Base-by-base conservation (phyloP, 2,797 vertebrate species). In the Loris lydekkerianus region DNA sequence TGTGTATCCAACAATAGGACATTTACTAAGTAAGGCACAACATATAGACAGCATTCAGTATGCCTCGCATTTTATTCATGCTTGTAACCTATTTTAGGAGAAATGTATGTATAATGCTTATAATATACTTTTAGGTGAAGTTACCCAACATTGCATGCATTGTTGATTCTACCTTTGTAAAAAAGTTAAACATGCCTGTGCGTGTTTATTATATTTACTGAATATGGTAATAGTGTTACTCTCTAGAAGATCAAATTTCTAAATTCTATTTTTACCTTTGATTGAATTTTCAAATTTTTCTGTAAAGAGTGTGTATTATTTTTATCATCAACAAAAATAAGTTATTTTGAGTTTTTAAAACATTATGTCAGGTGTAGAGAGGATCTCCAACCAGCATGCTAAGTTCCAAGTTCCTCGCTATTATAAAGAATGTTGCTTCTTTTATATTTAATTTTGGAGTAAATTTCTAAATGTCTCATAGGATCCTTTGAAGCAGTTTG, bases 271-370 rank as follows among this genome's bases (percentile, higher is more conserved):
- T 75, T 63, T 69, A 87, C 37, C 14, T 60, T 84, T 90, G 95
- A 92, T 40, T 91, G 40, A 91, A 93, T 83, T 85, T 95, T 86
- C 31, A 69, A 77, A 81, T 7, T 95, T 91, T 89, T 91, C 60
- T 88, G 25, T n/a, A 83, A 10, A 78, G 63, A 85, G 70, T 6
- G 18, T 89, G 21, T 65, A 53, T 40, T 83, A 83, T 18, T 93
- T 89, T 85, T 86, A 72, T 89, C 60, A 46, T 85, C 61, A 85
- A 70, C 23, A 89, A 95, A 93, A 92, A 63, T 43, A 83, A 93
- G 53, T 73, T 81, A 81, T 53, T 95, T 89, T 91, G 90, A 93
- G 15, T 83, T 91, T 95, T 82, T 63, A 17, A 90, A 89, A 67
- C 93, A 15, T 85, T 18, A n/a, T 58, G 56, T 86, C 15, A 93